Conservation (phyloP, 2,113 vertebrate genomes). For the Drymodes brunneopygia region DNA sequence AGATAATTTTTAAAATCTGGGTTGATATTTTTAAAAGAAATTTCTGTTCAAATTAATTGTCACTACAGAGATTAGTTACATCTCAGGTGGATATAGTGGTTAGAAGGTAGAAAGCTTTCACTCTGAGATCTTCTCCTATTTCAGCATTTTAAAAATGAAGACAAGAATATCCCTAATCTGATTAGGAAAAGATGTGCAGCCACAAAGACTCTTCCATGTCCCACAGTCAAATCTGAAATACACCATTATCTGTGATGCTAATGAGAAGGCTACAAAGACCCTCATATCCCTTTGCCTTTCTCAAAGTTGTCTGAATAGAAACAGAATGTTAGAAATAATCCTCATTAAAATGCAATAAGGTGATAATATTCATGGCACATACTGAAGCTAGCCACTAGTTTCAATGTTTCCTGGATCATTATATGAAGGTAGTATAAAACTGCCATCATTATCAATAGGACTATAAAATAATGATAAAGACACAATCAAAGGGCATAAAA, state of each 20-base stretch:
- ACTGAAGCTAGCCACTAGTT: background rate
- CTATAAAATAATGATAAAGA: background rate
- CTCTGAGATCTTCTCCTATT: background rate
- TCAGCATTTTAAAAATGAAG: background rate
- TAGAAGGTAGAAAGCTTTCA: background rate
- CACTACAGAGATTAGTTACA: background rate
- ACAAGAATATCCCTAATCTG: background rate
- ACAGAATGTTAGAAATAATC: background rate
- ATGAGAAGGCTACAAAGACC: background rate
- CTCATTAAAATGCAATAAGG: background rate
- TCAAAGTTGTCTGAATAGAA: background rate
- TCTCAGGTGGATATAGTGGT: background rate
- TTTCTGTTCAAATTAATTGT: background rate
- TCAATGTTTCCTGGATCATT: background rate
- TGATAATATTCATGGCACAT: background rate
- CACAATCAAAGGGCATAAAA: background rate
- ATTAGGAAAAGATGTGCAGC: background rate
- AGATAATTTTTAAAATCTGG: background rate
- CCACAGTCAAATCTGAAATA: background rate
- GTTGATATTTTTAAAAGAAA: background rate
- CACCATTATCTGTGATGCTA: background rate
- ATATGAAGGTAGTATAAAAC: background rate
- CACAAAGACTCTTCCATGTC: background rate
- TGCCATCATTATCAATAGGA: background rate
- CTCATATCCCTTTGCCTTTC: background rate